Conservation (phyloP, 2,888 invertebrate species). For the Amphipoea oculea region DNA sequence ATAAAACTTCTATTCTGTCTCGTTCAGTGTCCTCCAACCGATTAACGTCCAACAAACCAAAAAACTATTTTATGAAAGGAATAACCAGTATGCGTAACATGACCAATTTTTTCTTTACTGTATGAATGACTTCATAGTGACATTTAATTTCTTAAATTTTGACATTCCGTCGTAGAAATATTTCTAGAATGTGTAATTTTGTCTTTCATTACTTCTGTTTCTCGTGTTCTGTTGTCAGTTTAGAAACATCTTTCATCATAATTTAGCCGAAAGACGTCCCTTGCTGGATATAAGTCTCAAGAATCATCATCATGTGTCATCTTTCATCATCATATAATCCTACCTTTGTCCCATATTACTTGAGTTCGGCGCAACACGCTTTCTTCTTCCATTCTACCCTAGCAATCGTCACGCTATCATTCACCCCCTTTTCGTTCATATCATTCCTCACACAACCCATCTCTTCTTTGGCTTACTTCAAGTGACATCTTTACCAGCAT, state of each 20-base stretch:
- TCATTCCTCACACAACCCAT: not conserved
- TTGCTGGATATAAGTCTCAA: too few relatives aligned
- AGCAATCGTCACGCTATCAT: not conserved
- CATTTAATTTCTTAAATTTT: not conserved
- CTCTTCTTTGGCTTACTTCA: not conserved
- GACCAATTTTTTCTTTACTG: too few relatives aligned
- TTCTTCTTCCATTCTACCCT: not conserved
- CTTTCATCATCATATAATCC: not conserved
- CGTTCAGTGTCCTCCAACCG: too few relatives aligned
- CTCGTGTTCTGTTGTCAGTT: too few relatives aligned
- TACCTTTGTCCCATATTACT: not conserved
- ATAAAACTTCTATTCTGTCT: too few relatives aligned
- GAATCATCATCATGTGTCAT: too few relatives aligned
- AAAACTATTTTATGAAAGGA: not conserved
- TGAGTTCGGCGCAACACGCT: not conserved
- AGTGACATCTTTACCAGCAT: not conserved
- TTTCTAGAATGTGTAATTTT: too few relatives aligned
- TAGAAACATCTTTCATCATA: not conserved
- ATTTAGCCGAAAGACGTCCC: not conserved
- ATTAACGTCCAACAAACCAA: too few relatives aligned
- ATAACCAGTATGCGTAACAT: not conserved
- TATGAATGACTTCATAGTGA: too few relatives aligned
- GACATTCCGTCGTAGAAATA: not conserved
- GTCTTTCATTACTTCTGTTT: too few relatives aligned
- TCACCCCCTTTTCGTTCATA: not conserved